Evolutionary conservation across 2,797 vertebrate species (phyloP).

Genomic region (Acanthopagrus latus): DNA sequence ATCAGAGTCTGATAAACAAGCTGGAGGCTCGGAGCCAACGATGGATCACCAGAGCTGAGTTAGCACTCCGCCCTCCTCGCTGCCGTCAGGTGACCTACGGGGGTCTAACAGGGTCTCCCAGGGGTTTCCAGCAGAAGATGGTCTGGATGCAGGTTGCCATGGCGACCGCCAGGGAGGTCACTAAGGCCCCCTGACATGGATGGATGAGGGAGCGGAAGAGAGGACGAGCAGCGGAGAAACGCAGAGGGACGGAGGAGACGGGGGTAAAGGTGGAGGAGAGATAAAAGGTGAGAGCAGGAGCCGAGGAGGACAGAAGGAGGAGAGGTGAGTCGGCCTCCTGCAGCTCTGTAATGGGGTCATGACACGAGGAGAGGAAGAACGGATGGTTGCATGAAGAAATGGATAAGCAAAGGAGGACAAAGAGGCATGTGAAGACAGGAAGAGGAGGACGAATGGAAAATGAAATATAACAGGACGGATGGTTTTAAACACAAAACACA

Average conservation of each 20-base stretch:
- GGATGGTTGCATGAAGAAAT: slow-evolving; percentile 30
- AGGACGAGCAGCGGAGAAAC: neutral
- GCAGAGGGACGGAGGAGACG: slow-evolving; percentile 14
- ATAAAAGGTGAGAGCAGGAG: slow-evolving; percentile 39
- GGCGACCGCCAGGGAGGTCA: slow-evolving; percentile 55
- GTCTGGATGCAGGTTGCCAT: slow-evolving; percentile 57
- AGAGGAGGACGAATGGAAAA: neutral
- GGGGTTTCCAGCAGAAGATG: slow-evolving; percentile 26
- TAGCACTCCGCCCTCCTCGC: slow-evolving; percentile 21
- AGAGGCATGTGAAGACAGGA: neutral
- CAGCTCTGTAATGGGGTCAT: slow-evolving; percentile 71
- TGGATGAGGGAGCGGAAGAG: slow-evolving; percentile 41
- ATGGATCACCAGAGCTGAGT: slow-evolving; percentile 58
- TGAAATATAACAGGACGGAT: neutral
- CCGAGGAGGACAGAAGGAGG: slow-evolving; percentile 20
- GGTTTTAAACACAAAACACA: neutral
- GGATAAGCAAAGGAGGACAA: slow-evolving; percentile 20
- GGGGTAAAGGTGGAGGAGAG: slow-evolving; percentile 52
- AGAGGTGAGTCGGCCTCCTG: slow-evolving; percentile 68
- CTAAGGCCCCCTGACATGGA: slow-evolving; percentile 43
- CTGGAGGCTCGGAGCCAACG: slow-evolving; percentile 4
- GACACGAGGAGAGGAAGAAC: slow-evolving; percentile 44
- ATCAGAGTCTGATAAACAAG: neutral
- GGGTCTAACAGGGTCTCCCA: slow-evolving; percentile 54
- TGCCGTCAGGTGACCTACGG: slow-evolving; percentile 53